Base-by-base conservation (phyloP, 2,888 invertebrate genomes). In the Drosophila antonietae region DNA sequence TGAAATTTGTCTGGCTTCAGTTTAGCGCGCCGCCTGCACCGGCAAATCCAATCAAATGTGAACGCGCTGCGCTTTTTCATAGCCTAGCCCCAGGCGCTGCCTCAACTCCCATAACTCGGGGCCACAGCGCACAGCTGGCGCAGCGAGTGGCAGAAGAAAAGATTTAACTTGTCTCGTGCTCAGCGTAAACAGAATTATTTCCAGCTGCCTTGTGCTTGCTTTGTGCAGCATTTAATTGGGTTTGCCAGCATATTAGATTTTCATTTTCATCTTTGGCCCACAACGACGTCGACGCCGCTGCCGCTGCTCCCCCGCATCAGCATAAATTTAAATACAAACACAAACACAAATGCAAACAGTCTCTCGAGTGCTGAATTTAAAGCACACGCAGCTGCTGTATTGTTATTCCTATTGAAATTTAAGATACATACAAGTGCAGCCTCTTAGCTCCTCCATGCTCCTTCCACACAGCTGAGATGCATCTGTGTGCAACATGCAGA, bases 231-330 rank as follows among this genome's bases (percentile, higher is more conserved):
- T 81, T 89, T 84, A 89, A 84, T 84, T 84, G 84, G 89, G 88
- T 84, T 84, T 89, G 78, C 89, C 77, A 87, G 77, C 78, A 84
- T 89, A 84, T 84, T 89, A 87, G 89, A 84, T 89, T 84, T 89
- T 67, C 76, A 61, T 67, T 68, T 63, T 58, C 75, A 56, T 59
- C 56, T 59, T 44, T 46, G 28, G 46, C 58, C 18, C 6, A 28
- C 37, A 15, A 8, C 2, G 7, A 20, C 23, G 33, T 2, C 61
- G 33, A n/a, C 15, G 8, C 15, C 10, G 31, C 75, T 23, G 63
- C 12, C 4, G 4, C 35, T 4, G 3, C 39, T 9, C 46, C 3
- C 9, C 9, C 15, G 39, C 59, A 52, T 49, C 43, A 51, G 67
- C 77, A 82, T 58, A 73, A 80, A 86, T 86, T 66, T 68, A 39